phyloP scores from a whole-genome alignment of 2,113 vertebrate genomes.

The Rhynchomys soricoides region DNA sequence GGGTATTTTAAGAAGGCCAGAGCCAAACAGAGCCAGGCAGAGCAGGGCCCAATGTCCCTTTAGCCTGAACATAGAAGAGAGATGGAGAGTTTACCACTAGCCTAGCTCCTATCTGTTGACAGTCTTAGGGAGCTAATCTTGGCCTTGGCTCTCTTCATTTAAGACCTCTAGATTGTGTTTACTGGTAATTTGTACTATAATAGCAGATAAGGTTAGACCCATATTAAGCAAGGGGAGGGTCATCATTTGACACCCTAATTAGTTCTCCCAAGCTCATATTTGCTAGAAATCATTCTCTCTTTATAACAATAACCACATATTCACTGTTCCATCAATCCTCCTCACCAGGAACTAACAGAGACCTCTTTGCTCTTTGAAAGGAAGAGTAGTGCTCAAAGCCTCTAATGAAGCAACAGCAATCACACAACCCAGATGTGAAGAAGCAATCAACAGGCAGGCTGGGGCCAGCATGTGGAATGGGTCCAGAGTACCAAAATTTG shows the following conservation, averaged over 20 bases:
- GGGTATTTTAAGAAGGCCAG: slow-evolving; percentile 3
- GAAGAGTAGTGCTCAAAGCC: not conserved
- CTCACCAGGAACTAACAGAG: not conserved
- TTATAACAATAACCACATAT: not conserved
- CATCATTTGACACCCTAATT: not conserved
- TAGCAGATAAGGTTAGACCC: not conserved
- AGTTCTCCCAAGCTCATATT: not conserved
- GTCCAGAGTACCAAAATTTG: slow-evolving; percentile 18
- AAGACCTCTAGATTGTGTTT: not conserved
- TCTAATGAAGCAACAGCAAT: not conserved
- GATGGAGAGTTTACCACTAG: not conserved
- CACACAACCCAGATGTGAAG: slow-evolving; percentile 18
- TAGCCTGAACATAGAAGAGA: not conserved
- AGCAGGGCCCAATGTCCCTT: not conserved
- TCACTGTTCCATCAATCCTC: not conserved
- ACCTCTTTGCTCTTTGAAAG: not conserved
- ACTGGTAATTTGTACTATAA: not conserved
- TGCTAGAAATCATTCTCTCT: slow-evolving; percentile 49
- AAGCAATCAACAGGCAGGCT: not conserved
- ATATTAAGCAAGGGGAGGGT: not conserved
- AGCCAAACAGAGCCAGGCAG: not conserved
- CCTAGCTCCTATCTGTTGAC: not conserved
- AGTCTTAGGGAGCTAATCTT: not conserved
- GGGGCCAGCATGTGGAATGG: not conserved
- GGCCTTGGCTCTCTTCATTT: not conserved